These are phyloP conservation scores for Sandelia bainsii DNA, from an alignment of 2,797 vertebrate species.

Conservation along the genomic window DNA sequence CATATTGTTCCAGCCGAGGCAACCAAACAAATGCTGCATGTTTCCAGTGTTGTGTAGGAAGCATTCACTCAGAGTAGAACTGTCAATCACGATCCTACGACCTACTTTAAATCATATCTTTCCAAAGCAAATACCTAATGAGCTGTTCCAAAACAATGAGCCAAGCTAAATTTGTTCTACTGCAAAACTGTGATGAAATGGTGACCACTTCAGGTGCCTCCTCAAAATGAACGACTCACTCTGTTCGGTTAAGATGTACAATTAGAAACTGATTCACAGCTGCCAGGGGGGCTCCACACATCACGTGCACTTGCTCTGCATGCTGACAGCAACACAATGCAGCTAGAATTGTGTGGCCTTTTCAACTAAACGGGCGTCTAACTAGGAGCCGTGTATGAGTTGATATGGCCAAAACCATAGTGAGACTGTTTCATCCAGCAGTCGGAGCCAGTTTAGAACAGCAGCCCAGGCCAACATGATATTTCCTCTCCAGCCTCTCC, in stretches of 20 bases:
- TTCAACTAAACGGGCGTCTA: background rate
- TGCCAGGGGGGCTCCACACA: slow-evolving; percentile 2
- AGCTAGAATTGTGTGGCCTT: background rate
- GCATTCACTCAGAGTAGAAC: background rate
- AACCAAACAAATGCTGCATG: background rate
- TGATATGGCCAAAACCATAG: background rate
- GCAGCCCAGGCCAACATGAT: slow-evolving; percentile 12
- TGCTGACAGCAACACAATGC: background rate
- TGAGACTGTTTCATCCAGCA: background rate
- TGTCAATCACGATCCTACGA: background rate
- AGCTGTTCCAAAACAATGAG: slow-evolving; percentile 9
- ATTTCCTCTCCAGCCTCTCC: slow-evolving; percentile 27
- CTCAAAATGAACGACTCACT: background rate
- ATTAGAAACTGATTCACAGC: background rate
- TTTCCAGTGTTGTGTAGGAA: slow-evolving; percentile 2
- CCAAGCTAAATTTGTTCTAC: background rate
- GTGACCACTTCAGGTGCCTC: background rate
- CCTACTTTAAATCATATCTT: slow-evolving; percentile 2
- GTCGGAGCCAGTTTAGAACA: background rate
- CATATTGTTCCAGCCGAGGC: slow-evolving; percentile 1
- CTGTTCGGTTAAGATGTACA: background rate
- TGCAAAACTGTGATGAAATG: background rate
- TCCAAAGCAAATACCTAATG: background rate
- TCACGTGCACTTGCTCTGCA: background rate
- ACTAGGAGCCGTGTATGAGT: background rate